These are phyloP conservation scores for Melanerpes formicivorus DNA, from an alignment of 2,113 vertebrate species.

Conservation along the genomic window DNA sequence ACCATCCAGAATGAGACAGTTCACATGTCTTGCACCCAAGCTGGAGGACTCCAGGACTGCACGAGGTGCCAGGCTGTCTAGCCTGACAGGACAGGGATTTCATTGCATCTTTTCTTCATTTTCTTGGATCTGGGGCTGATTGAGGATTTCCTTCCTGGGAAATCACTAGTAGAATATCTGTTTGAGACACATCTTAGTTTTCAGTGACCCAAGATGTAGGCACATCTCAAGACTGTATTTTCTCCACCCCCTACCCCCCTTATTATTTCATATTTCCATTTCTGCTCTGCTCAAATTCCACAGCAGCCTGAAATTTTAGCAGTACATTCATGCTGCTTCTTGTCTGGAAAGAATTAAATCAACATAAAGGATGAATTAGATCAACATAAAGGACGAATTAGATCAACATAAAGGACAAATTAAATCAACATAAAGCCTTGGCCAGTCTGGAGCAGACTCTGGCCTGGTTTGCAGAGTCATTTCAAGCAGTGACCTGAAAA, in stretches of 20 bases:
- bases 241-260: background rate
- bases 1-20: no score
- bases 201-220: background rate
- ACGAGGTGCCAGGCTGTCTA: background rate
- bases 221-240: accelerated
- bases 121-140: background rate
- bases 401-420: background rate
- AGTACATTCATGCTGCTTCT: background rate
- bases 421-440: background rate
- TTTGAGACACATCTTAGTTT: background rate
- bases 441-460: background rate
- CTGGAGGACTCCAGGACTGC: background rate
- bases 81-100: background rate
- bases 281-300: background rate
- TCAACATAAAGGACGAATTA: background rate
- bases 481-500: background rate
- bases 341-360: background rate
- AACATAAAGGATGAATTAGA: background rate
- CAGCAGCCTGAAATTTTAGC: background rate
- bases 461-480: background rate
- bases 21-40: accelerated
- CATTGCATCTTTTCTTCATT: background rate
- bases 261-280: background rate
- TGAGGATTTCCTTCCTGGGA: background rate
- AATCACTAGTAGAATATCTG: background rate